Percentiles rank a stretch among this genome's conserved stretches.
Evolutionary conservation across 2,888 invertebrate genomes (phyloP).

Genomic region (Nemotelus nigrinus): DNA sequence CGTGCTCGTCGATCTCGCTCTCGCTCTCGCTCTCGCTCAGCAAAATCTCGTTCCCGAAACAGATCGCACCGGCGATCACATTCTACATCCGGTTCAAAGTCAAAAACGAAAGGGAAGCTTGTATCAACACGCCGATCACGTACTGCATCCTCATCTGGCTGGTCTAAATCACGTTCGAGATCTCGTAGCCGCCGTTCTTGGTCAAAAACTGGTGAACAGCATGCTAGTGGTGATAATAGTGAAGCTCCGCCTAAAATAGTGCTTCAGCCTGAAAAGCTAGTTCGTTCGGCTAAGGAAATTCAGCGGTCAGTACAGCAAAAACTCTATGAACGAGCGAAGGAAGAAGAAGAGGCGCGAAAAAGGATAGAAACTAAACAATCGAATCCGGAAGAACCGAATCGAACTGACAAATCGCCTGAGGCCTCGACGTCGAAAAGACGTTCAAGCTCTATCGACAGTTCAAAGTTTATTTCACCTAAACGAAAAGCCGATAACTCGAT

Average conservation of each 20-base stretch:
- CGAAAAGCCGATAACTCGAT: slow-evolving; percentile 49
- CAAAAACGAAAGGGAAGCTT: slow-evolving; percentile 56
- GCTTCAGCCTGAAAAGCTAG: slow-evolving; percentile 59
- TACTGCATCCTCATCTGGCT: slow-evolving; percentile 58
- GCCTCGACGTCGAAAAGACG: slow-evolving; percentile 41
- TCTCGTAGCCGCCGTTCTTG: slow-evolving; percentile 54
- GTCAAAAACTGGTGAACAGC: neutral
- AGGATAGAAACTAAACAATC: too few relatives aligned
- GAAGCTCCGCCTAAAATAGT: slow-evolving; percentile 44
- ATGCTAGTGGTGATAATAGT: slow-evolving; percentile 19
- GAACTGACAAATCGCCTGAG: neutral
- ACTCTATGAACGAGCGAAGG: slow-evolving; percentile 59
- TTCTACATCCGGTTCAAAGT: slow-evolving; percentile 53
- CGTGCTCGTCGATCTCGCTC: slow-evolving; percentile 46
- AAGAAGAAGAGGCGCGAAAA: slow-evolving; percentile 53
- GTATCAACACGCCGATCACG: slow-evolving; percentile 61
- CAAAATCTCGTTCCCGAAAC: slow-evolving; percentile 48
- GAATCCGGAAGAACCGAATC: neutral
- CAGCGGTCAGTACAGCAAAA: slow-evolving; percentile 60
- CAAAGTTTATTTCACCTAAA: slow-evolving; percentile 53
- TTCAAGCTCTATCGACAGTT: slow-evolving; percentile 51
- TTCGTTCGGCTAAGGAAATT: slow-evolving; percentile 60
- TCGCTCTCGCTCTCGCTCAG: slow-evolving; percentile 53
- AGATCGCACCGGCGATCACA: slow-evolving; percentile 51
- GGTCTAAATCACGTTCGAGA: slow-evolving; percentile 57